Conservation (phyloP, 2,113 vertebrate genomes). For the Colius striatus region DNA sequence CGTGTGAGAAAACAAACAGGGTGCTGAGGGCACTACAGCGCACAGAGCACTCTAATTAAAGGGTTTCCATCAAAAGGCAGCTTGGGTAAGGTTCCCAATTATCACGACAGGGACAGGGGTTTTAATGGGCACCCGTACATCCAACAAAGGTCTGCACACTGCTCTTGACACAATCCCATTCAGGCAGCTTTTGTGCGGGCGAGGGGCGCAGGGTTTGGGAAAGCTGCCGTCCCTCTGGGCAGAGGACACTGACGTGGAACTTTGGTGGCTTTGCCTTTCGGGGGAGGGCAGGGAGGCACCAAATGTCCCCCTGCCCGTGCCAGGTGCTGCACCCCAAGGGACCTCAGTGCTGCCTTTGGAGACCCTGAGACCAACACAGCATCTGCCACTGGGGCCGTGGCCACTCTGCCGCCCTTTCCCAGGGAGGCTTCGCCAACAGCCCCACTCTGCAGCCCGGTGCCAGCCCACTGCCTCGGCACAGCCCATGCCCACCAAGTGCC, state of each 20-base stretch:
- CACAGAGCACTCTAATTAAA: background rate
- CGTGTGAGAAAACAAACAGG: background rate
- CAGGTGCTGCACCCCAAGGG: background rate
- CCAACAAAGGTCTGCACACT: background rate
- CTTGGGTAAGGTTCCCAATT: constrained; percentile 23
- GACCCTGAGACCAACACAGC: rapidly evolving
- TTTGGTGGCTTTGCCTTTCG: background rate
- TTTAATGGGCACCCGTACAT: constrained; percentile 16
- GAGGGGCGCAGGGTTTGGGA: background rate
- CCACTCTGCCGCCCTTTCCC: background rate
- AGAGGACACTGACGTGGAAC: rapidly evolving
- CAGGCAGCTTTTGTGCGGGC: background rate
- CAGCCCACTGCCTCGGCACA: rapidly evolving
- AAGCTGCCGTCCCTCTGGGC: rapidly evolving
- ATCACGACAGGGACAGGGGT: background rate
- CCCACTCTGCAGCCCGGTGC: rapidly evolving
- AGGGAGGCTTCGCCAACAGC: rapidly evolving
- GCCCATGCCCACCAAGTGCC: rapidly evolving
- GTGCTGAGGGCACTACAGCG: background rate
- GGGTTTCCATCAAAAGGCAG: constrained; percentile 14
- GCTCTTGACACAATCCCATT: constrained; percentile 11
- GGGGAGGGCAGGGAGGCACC: background rate
- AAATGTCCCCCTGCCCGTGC: rapidly evolving
- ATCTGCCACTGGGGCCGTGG: rapidly evolving
- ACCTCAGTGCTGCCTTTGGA: rapidly evolving